Evolutionary conservation across 2,888 invertebrate species (phyloP), one percentile per base, ranked within the genome.

Genomic region (Blera fallax): DNA sequence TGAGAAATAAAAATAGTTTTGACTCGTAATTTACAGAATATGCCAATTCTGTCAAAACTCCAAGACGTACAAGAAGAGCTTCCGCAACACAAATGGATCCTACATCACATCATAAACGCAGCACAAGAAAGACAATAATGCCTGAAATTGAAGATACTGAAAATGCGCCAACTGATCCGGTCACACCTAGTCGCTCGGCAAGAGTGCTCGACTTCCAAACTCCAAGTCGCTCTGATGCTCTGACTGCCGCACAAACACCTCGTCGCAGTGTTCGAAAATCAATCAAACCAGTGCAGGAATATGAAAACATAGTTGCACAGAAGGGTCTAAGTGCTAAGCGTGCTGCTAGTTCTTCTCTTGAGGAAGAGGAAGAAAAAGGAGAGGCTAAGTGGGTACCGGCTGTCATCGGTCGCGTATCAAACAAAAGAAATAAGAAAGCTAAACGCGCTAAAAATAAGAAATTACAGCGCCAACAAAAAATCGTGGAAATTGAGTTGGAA

Each of bases 221-320:
- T 18, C 79, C 84, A 43, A 78, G 45, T 65, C 74, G 60, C 0
- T 54, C 60, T 1, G 65, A 72, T 1, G 32, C 18, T 4, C 4
- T 54, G 24, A 6, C 58, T 60, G 3, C 16, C 2, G 34, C 24
- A 1, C 77, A 89, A 58, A 91, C 91, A 0, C 91, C 91, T 3
- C 87, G 91, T 0, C 90, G 91, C 2, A 91, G 91, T 67, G 88
- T 85, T 0, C 89, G 91, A 0, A 91, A 90, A 56, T 90, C 90
- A 60, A 85, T 91, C 0, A 91, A 90, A 16, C 91, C 91, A 0
- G 65, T 87, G 0, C 88, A 89, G 48, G 91, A 91, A 54, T 91
- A 91, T 69, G 89, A 89, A 1, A 90, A 90, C 4, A 90, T 90
- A 7, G 88, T 91, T 7, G 88, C 87, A 0, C 87, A 87, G 7